Evolutionary conservation across 1,140 invertebrate species (phyloP).

Genomic region (Ceratina japonica): DNA sequence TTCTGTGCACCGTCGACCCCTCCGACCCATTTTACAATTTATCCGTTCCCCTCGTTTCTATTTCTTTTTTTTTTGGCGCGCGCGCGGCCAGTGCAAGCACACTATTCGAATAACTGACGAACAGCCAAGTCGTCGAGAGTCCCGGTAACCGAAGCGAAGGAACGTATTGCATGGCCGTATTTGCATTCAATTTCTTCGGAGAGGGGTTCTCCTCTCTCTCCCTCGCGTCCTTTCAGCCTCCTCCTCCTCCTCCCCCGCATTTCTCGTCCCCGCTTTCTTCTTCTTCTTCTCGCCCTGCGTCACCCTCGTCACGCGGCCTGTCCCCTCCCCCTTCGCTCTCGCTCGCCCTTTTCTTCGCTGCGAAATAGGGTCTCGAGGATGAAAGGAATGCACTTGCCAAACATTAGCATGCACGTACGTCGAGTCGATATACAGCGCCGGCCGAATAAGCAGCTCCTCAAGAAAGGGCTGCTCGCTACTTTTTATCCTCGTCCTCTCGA

Average conservation of each 20-base stretch:
- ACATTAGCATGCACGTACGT: conserved; percentile 41
- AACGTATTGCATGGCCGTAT: conserved; percentile 57
- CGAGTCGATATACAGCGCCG: conserved; percentile 18
- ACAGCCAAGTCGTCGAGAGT: conserved; percentile 43
- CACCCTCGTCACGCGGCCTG: not conserved
- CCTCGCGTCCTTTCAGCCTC: conserved; percentile 38
- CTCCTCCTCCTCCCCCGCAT: conserved; percentile 1
- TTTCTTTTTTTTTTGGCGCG: conserved; percentile 6
- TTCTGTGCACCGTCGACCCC: conserved; percentile 4
- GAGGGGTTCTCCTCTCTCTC: conserved; percentile 8
- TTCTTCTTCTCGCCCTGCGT: not conserved
- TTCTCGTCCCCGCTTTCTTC: not conserved
- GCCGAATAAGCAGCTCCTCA: not conserved
- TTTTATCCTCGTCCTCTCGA: too few species aligned
- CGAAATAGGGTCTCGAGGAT: conserved; percentile 48
- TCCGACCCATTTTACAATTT: conserved; percentile 31
- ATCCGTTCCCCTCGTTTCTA: not conserved
- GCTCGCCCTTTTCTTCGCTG: conserved; percentile 32
- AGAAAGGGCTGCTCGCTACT: not conserved
- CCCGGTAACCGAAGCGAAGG: conserved; percentile 30
- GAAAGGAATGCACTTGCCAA: conserved; percentile 52
- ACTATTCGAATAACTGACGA: conserved; percentile 45
- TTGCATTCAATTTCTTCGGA: conserved; percentile 69
- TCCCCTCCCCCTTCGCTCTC: not conserved
- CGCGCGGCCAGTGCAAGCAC: conserved; percentile 33